Conservation (phyloP, 2,113 vertebrate species). For the Eulemur rufifrons region DNA sequence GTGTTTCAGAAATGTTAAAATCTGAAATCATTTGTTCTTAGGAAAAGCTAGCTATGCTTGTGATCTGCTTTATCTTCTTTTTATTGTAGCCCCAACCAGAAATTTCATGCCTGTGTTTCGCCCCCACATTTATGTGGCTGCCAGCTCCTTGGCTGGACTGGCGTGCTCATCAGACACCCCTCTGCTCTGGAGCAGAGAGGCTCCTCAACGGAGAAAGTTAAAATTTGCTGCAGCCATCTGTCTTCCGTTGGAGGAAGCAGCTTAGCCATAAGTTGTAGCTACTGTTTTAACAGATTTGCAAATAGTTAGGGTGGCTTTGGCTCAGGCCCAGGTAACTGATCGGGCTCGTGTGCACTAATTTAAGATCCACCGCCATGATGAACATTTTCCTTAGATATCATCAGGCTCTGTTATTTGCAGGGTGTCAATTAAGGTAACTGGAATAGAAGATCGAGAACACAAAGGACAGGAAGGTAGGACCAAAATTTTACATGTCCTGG, state of each 20-base stretch:
- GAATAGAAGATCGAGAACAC: not conserved
- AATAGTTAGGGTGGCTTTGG: not conserved
- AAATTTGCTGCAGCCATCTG: constrained; percentile 4
- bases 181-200: not conserved
- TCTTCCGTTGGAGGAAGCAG: not conserved
- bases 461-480: not conserved
- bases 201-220: not conserved
- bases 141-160: not conserved
- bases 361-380: not conserved
- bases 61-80: not conserved
- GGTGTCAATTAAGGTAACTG: constrained; percentile 41
- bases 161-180: not conserved
- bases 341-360: constrained; percentile 1
- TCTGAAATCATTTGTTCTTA: not conserved
- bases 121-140: not conserved
- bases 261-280: not conserved
- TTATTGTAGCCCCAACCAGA: not conserved
- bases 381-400: not conserved
- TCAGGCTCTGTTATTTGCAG: not conserved
- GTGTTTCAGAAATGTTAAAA: not conserved
- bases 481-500: not conserved
- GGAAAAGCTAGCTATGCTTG: not conserved
- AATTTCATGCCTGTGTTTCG: not conserved
- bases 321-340: not conserved
- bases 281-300: constrained; percentile 40